phyloP scores from a whole-genome alignment of 2,888 invertebrate species.

The Hirudinaria manillensis region DNA sequence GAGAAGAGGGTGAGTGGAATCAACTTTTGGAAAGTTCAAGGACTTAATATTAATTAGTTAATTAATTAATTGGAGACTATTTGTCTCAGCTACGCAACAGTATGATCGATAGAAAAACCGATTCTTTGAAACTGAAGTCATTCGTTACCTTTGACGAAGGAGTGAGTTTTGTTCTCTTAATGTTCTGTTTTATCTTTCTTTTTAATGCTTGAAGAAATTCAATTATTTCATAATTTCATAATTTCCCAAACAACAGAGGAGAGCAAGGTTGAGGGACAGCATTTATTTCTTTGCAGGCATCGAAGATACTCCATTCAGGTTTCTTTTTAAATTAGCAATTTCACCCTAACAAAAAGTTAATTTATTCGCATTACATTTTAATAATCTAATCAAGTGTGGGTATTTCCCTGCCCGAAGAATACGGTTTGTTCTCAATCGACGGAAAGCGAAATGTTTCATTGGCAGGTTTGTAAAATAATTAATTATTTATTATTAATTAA shows the following conservation, averaged over 20 bases:
- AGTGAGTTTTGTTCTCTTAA: slow-evolving; percentile 36
- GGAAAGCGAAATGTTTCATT: slow-evolving; percentile 30
- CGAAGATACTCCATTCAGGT: slow-evolving; percentile 73
- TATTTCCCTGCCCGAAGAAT: slow-evolving; percentile 77
- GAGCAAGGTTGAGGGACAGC: slow-evolving; percentile 25
- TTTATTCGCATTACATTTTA: not conserved
- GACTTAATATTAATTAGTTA: no score
- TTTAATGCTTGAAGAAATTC: not conserved
- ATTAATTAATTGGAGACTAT: not conserved
- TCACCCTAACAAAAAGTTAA: not conserved
- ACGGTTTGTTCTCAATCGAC: slow-evolving; percentile 59
- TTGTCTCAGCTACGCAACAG: slow-evolving; percentile 41
- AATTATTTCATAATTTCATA: not conserved
- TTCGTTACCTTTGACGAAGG: slow-evolving; percentile 44
- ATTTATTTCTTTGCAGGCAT: slow-evolving; percentile 74
- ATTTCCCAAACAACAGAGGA: not conserved
- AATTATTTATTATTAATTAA: no score
- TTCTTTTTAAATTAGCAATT: no score
- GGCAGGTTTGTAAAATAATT: slow-evolving; percentile 23
- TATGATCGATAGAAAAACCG: slow-evolving; percentile 41
- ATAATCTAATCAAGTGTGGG: slow-evolving; percentile 60
- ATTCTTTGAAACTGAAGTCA: slow-evolving; percentile 40
- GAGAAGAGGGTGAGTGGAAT: slow-evolving; percentile 3
- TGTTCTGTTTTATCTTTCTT: not conserved
- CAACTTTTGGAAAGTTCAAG: not conserved